Percentiles rank a stretch among this genome's conserved stretches.
These are phyloP conservation scores for Spisula solida DNA, from an alignment of 2,888 invertebrate genomes.

Conservation along the genomic window DNA sequence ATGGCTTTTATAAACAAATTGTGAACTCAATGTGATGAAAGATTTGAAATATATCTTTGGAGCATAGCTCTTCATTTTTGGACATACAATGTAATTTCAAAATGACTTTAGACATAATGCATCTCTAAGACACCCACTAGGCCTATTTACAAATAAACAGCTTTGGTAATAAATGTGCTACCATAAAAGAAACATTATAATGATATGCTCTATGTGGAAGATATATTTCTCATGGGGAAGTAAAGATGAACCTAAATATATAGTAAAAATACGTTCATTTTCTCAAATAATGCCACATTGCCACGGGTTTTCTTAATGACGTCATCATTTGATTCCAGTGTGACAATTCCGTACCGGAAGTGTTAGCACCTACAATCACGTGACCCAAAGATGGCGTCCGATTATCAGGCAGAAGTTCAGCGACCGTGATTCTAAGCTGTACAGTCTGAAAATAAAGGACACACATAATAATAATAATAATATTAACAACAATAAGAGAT, in stretches of 20 bases:
- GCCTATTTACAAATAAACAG: too few relatives aligned
- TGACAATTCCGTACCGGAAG: conserved; percentile 91
- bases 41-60: too few relatives aligned
- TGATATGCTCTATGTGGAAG: conserved; percentile 9
- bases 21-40: too few relatives aligned
- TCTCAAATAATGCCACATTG: conserved; percentile 94
- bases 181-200: neutral
- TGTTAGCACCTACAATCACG: conserved; percentile 92
- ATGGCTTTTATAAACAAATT: too few relatives aligned
- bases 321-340: conserved; percentile 96
- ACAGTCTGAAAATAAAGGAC: conserved; percentile 89
- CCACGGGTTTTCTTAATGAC: conserved; percentile 93
- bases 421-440: conserved; percentile 91
- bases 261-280: conserved; percentile 74
- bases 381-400: conserved; percentile 92
- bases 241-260: neutral
- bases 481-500: too few relatives aligned
- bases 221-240: neutral
- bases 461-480: too few relatives aligned
- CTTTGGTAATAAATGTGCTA: too few relatives aligned
- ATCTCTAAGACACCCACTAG: too few relatives aligned
- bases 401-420: conserved; percentile 88
- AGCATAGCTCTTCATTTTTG: too few relatives aligned
- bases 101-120: too few relatives aligned
- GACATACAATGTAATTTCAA: too few relatives aligned